Evolutionary conservation across 2,797 vertebrate species (phyloP), one percentile per base, ranked within the genome.

Genomic region (Pangasius macronema): DNA sequence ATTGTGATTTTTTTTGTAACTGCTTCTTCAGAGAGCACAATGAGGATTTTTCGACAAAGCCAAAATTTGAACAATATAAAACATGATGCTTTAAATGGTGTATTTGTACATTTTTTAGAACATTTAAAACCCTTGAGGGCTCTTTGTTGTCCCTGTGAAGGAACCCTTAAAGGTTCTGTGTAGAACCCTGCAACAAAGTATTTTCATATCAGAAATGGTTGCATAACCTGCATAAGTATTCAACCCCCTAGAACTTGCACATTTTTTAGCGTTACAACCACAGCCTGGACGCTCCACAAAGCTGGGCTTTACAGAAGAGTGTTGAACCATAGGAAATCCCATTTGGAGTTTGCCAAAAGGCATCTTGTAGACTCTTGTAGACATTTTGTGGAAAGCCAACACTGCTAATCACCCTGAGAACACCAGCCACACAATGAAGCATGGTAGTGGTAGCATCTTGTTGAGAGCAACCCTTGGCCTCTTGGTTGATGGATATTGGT

Each of bases 111-210:
- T 49, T 18, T 18, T 77, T 73, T 14, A 73, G 42, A 16, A 75
- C 24, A 14, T 75, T 46, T 53, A 49, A 49, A 49, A n/a, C 46
- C 20, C 13, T 73, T 73, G 8, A 36, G 3, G 70, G 30, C 36
- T 68, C 2, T 20, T 68, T 16, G 11, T 68, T 36, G 30, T 18
- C 1, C 33, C 14, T 33, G 5, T 73, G 39, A 3, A 75, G 42
- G 72, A 27, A 27, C 39, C 10, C 10, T 27, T 27, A 82, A 90
- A 92, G 75, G 83, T 75, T 75, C 16, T 51, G 7, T n/a, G 14
- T 53, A 30, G 27, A 53, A 30, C 27, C 39, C 46, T 22, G 20
- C n/a, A 55, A 11, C 8, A 33, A 20, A 20, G 16, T 33, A 49
- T 53, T 77, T 77, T 77, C 2, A 14, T n/a, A n/a, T 22, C 14